Base-by-base conservation (phyloP, 2,888 invertebrate species). In the Synergus umbraculus region DNA sequence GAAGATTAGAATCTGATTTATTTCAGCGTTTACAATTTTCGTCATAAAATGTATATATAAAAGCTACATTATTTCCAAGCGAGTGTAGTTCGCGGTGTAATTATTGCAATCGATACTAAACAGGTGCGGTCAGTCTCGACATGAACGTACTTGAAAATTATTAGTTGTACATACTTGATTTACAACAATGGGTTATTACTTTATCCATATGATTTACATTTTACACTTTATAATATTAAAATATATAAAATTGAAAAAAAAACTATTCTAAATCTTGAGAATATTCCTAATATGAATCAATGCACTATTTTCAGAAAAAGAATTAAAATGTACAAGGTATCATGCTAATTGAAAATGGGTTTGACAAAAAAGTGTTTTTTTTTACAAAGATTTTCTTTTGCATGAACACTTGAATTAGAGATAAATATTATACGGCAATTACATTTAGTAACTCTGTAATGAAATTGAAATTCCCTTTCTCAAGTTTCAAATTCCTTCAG, bases 21-120 rank as follows among this genome's bases (percentile, higher is more conserved):
- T 54, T n/a, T n/a, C 9, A 8, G n/a, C 54, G 9, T 8, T n/a
- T n/a, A 9, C n/a, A 2, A n/a, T 2, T 13, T 7, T n/a, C 54
- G n/a, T 9, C 7, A 54, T 54, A n/a, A 54, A 8, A 54, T n/a
- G 54, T n/a, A 54, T 15, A 29, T 3, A 29, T 29, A 29, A 29
- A 54, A 54, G 54, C n/a, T 54, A 9, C 8, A 15, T 54, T 54
- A 54, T 54, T 54, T n/a, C 8, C 54, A n/a, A 54, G 54, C 8
- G 54, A n/a, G 58, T 60, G 5, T 22, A 60, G 3, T 73, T 73
- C 22, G 37, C 22, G 49, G n/a, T 73, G 54, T 54, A 49, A 73
- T 73, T 54, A 73, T 46, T 73, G 73, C 49, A 73, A 73, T 73
- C 73, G 49, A 73, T 73, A 73, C 54, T 73, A 54, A 73, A 54